phyloP scores from a whole-genome alignment of 2,797 vertebrate genomes.

The Gouania willdenowi region DNA sequence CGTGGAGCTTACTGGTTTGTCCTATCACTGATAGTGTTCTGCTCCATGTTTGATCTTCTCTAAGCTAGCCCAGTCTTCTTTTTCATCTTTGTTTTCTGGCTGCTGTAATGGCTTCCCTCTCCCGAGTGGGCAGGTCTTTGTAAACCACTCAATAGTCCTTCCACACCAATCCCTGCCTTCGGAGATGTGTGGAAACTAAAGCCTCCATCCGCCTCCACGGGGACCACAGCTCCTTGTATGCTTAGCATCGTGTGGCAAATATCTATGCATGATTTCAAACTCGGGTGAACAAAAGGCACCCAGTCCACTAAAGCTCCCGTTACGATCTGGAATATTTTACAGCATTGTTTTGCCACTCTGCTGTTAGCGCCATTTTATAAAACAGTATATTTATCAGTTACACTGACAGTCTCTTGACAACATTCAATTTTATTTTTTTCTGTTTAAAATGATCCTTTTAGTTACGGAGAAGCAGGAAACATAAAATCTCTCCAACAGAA shows the following conservation, averaged over 20 bases:
- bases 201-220: slow-evolving; percentile 39
- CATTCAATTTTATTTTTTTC: slow-evolving; percentile 11
- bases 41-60: slow-evolving; percentile 42
- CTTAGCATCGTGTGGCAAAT: slow-evolving; percentile 37
- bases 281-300: no score
- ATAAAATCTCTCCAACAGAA: slow-evolving; percentile 7
- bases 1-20: slow-evolving; percentile 3
- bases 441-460: slow-evolving; percentile 6
- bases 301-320: no score
- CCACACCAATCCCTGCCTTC: slow-evolving; percentile 43
- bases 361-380: slow-evolving; percentile 13
- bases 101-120: slow-evolving; percentile 36
- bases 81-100: slow-evolving; percentile 41
- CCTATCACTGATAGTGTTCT: slow-evolving; percentile 24
- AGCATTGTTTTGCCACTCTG: slow-evolving; percentile 17
- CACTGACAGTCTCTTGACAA: slow-evolving; percentile 12
- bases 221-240: slow-evolving; percentile 34
- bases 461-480: slow-evolving; percentile 1
- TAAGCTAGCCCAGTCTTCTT: slow-evolving; percentile 32
- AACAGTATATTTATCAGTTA: background rate
- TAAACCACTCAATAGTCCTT: slow-evolving; percentile 57
- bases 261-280: slow-evolving; percentile 54
- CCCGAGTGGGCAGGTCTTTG: slow-evolving; percentile 58
- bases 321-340: slow-evolving; percentile 22
- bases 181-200: slow-evolving; percentile 42